These are phyloP conservation scores for Orchesella cincta DNA, from an alignment of 1,140 invertebrate genomes.

Conservation along the genomic window DNA sequence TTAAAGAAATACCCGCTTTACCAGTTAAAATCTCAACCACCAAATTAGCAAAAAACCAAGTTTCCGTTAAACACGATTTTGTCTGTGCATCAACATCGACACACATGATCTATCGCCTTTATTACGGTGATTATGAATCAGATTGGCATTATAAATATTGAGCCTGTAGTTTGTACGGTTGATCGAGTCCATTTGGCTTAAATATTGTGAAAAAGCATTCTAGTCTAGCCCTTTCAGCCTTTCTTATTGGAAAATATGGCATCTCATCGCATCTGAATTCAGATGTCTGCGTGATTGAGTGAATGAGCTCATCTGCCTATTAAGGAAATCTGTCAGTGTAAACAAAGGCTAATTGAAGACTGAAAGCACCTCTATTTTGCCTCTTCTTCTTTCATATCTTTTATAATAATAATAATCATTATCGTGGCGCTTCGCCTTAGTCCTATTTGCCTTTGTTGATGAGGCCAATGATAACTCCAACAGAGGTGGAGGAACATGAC, in stretches of 20 bases:
- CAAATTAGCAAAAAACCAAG: background rate
- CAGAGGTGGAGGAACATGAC: too few relatives aligned
- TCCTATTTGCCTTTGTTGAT: too few relatives aligned
- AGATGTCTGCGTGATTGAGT: background rate
- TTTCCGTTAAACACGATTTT: background rate
- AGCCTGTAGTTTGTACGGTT: background rate
- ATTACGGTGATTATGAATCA: too few relatives aligned
- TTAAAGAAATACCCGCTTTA: background rate
- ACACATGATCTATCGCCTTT: too few relatives aligned
- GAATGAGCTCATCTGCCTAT: background rate
- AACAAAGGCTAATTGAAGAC: background rate
- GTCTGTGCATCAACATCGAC: background rate
- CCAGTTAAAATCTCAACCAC: background rate
- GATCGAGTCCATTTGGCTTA: background rate
- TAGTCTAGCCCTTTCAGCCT: background rate
- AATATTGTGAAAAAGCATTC: background rate
- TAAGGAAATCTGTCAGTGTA: constrained; percentile 14
- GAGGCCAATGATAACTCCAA: too few relatives aligned
- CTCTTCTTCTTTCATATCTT: constrained; percentile 5
- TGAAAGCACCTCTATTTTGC: background rate
- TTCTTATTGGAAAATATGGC: background rate
- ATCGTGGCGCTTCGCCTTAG: too few relatives aligned
- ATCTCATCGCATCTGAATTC: background rate
- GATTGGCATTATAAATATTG: background rate
- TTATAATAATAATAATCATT: background rate